Evolutionary conservation across 2,113 vertebrate species (phyloP).

Genomic region (Dromaius novaehollandiae): DNA sequence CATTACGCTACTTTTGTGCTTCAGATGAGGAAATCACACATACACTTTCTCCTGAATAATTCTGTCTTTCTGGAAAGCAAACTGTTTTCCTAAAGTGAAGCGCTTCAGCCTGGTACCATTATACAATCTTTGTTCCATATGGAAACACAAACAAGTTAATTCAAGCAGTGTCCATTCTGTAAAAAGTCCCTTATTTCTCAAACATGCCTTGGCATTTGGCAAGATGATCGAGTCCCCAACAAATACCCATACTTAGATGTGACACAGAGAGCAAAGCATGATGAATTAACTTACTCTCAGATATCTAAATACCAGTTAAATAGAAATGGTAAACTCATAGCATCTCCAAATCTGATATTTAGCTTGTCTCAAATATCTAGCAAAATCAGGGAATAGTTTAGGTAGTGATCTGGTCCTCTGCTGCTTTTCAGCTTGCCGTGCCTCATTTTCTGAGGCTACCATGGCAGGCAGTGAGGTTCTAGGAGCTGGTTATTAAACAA

Average conservation of each 20-base stretch:
- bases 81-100: not conserved
- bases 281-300: not conserved
- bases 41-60: not conserved
- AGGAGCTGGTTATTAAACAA: no score
- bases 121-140: not conserved
- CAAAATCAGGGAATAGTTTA: not conserved
- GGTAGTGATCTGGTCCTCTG: not conserved
- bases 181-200: not conserved
- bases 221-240: not conserved
- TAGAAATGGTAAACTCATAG: not conserved
- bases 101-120: not conserved
- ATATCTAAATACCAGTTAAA: not conserved
- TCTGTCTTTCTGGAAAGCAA: not conserved
- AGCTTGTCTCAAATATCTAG: not conserved
- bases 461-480: no score
- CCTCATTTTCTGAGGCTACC: not conserved
- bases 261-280: no score
- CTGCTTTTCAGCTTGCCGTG: not conserved
- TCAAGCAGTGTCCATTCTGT: not conserved
- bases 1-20: not conserved
- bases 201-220: not conserved
- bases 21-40: not conserved
- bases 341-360: not conserved
- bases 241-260: not conserved
- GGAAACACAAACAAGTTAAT: not conserved